These are phyloP conservation scores for Gulo gulo DNA, from an alignment of 2,113 vertebrate genomes.

Conservation along the genomic window DNA sequence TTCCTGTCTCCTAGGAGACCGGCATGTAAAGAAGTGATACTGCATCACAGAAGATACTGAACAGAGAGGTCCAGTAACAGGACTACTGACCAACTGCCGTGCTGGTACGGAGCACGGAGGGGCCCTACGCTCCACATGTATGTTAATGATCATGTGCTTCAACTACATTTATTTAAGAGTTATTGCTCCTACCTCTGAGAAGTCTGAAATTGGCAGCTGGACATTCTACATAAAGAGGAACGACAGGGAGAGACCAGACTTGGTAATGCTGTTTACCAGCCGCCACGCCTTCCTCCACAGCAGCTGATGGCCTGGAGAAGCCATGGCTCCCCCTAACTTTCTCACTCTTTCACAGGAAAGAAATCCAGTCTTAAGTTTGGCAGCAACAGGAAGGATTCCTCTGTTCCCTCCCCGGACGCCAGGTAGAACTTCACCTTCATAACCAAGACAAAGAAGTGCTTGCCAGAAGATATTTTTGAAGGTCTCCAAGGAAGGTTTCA, in stretches of 20 bases:
- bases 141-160: background rate
- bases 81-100: fast-evolving
- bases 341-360: background rate
- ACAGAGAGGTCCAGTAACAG: background rate
- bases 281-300: fast-evolving
- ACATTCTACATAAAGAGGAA: background rate
- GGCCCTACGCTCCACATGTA: background rate
- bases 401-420: background rate
- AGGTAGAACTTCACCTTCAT: background rate
- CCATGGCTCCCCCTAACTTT: too few species aligned
- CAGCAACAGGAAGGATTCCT: background rate
- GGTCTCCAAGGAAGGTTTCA: background rate
- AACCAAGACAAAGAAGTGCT: background rate
- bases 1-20: constrained; percentile 66
- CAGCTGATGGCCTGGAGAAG: background rate
- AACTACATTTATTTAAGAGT: background rate
- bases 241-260: background rate
- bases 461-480: background rate
- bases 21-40: background rate
- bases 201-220: background rate
- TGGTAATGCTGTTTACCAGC: fast-evolving
- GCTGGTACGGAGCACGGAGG: background rate
- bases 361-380: background rate
- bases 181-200: background rate
- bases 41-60: background rate